Conservation (phyloP, 2,113 vertebrate species). For the Engraulis encrasicolus region DNA sequence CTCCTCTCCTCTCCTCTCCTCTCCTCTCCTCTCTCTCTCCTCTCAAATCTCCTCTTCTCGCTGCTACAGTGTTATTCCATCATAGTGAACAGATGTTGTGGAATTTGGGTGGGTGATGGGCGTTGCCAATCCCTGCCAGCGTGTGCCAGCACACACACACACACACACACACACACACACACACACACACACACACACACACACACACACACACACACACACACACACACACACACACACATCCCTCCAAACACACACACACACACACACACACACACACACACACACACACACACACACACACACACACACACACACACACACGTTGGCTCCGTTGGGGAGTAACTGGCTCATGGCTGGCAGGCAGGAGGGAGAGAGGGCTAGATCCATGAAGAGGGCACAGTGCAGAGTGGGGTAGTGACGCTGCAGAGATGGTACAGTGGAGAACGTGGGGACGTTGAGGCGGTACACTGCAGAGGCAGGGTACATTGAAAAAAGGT, state of each 20-base stretch:
- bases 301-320: too few relatives aligned
- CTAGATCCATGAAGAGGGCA: too few relatives aligned
- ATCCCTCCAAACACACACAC: slow-evolving; percentile 18
- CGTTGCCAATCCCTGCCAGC: slow-evolving; percentile 20
- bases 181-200: neutral
- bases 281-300: too few relatives aligned
- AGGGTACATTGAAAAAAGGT: too few relatives aligned
- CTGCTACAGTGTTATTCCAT: slow-evolving; percentile 55
- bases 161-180: neutral
- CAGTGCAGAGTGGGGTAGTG: too few relatives aligned
- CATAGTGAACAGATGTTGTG: slow-evolving; percentile 93
- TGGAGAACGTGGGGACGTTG: too few relatives aligned
- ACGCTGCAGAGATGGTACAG: too few relatives aligned
- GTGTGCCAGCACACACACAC: slow-evolving; percentile 67
- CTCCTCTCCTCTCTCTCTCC: slow-evolving; percentile 27
- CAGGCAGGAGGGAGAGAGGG: too few relatives aligned
- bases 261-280: neutral
- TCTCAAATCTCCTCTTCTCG: slow-evolving; percentile 17
- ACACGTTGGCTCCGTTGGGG: too few relatives aligned
- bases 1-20: slow-evolving; percentile 35
- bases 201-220: neutral
- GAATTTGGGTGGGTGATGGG: slow-evolving; percentile 85
- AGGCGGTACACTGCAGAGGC: too few relatives aligned
- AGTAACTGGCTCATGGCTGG: too few relatives aligned
- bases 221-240: too few relatives aligned